phyloP scores from a whole-genome alignment of 1,140 invertebrate species.

The Rhyacophila brunnea region DNA sequence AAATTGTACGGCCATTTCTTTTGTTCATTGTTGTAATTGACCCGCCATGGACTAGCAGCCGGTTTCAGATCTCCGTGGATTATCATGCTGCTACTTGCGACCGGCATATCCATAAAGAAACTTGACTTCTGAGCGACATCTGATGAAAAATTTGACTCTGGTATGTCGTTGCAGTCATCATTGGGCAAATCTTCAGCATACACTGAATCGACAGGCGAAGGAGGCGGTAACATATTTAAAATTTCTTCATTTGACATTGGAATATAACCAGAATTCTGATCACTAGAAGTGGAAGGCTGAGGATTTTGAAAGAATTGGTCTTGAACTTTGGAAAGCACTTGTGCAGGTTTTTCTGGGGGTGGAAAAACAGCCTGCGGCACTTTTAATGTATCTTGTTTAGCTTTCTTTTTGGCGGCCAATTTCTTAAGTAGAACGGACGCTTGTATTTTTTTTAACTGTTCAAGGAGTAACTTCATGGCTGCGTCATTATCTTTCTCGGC shows the following conservation, averaged over 20 bases:
- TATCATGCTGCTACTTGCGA: slow-evolving; percentile 23
- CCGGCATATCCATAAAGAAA: slow-evolving; percentile 14
- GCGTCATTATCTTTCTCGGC: slow-evolving; percentile 2
- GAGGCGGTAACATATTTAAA: no score
- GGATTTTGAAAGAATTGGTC: no score
- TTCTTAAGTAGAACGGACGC: slow-evolving; percentile 21
- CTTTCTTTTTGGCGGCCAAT: slow-evolving; percentile 12
- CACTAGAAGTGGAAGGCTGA: no score
- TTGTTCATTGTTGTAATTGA: slow-evolving; percentile 23
- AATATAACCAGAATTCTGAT: no score
- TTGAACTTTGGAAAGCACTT: not conserved
- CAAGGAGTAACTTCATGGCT: slow-evolving; percentile 19
- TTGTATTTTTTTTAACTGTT: slow-evolving; percentile 32
- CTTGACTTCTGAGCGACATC: slow-evolving; percentile 5
- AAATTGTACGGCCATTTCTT: slow-evolving; percentile 32
- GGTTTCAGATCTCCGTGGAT: slow-evolving; percentile 14
- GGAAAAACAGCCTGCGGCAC: not conserved
- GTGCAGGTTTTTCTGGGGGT: not conserved
- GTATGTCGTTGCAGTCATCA: not conserved
- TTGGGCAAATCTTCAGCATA: not conserved
- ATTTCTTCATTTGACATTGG: no score
- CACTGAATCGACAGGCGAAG: slow-evolving; percentile 8
- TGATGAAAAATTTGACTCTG: not conserved
- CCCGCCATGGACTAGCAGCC: slow-evolving; percentile 27
- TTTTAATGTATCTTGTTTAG: slow-evolving; percentile 1